phyloP scores from a whole-genome alignment of 2,888 invertebrate genomes.

The Lordiphosa fenestrarum region DNA sequence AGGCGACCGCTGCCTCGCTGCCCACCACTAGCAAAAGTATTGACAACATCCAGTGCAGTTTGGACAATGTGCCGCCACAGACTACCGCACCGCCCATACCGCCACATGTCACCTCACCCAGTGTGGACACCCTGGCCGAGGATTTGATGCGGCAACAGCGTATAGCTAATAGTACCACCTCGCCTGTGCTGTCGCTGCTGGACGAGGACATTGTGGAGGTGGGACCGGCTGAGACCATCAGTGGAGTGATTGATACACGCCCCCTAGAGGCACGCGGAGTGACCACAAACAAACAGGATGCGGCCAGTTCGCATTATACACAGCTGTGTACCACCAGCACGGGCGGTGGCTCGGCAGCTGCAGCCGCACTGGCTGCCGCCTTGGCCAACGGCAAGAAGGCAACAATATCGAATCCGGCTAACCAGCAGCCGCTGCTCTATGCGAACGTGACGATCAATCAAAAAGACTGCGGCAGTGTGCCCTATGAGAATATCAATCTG shows the following conservation, averaged over 20 bases:
- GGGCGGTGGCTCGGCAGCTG: conserved; percentile 49
- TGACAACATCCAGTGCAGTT: conserved; percentile 75
- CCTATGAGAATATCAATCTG: conserved; percentile 94
- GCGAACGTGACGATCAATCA: conserved; percentile 81
- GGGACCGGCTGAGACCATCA: conserved; percentile 87
- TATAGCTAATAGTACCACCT: conserved; percentile 59
- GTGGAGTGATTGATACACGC: conserved; percentile 85
- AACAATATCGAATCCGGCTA: conserved; percentile 27
- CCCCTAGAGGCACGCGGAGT: conserved; percentile 78
- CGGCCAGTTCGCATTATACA: conserved; percentile 64
- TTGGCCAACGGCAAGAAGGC: conserved; percentile 46
- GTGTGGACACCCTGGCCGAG: conserved; percentile 75
- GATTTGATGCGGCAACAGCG: conserved; percentile 76
- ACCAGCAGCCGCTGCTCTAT: conserved; percentile 78
- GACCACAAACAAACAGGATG: conserved; percentile 35
- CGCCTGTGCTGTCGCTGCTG: conserved; percentile 64
- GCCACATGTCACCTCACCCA: conserved; percentile 69
- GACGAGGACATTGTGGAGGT: conserved; percentile 83
- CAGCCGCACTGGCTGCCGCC: conserved; percentile 14
- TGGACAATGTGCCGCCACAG: conserved; percentile 74
- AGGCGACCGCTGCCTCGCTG: conserved; percentile 44
- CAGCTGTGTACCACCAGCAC: conserved; percentile 70
- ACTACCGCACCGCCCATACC: conserved; percentile 80
- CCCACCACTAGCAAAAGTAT: conserved; percentile 66
- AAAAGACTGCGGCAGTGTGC: conserved; percentile 81